Evolutionary conservation across 2,888 invertebrate species (phyloP).

Genomic region (Parthenolecanium corni): DNA sequence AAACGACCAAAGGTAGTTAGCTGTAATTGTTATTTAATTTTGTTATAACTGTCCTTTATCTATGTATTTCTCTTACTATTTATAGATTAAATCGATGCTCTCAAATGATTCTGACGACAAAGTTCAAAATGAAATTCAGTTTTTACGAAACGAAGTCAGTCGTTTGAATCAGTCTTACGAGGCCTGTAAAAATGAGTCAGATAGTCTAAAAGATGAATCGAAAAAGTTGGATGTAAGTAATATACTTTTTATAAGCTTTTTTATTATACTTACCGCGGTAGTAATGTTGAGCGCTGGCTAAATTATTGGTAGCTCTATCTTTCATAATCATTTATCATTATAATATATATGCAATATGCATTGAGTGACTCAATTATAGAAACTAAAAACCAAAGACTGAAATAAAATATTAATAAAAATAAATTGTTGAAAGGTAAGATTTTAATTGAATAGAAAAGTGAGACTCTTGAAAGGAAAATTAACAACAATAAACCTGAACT

Average conservation of each 20-base stretch:
- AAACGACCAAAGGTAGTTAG: not conserved
- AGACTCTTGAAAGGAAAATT: no score
- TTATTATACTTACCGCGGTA: not conserved
- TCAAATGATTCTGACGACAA: not conserved
- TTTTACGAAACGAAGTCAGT: slow-evolving; percentile 8
- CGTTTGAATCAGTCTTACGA: slow-evolving; percentile 7
- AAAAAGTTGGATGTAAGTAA: slow-evolving; percentile 2
- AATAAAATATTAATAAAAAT: no score
- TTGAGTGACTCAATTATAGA: no score
- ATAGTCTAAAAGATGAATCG: slow-evolving; percentile 8
- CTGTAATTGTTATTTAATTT: no score
- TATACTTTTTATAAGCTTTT: not conserved
- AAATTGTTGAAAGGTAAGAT: no score
- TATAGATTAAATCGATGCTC: not conserved
- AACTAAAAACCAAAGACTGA: no score
- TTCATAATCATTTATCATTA: no score
- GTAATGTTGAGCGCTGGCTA: not conserved
- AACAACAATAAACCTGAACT: no score
- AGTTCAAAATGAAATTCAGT: not conserved
- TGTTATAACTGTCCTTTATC: not conserved
- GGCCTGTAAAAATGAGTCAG: slow-evolving; percentile 5
- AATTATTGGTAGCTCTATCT: not conserved
- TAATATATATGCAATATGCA: no score
- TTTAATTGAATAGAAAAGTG: no score
- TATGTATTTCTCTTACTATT: not conserved